Evolutionary conservation across 2,888 invertebrate species (phyloP).

Genomic region (Nemapogon koenigi): DNA sequence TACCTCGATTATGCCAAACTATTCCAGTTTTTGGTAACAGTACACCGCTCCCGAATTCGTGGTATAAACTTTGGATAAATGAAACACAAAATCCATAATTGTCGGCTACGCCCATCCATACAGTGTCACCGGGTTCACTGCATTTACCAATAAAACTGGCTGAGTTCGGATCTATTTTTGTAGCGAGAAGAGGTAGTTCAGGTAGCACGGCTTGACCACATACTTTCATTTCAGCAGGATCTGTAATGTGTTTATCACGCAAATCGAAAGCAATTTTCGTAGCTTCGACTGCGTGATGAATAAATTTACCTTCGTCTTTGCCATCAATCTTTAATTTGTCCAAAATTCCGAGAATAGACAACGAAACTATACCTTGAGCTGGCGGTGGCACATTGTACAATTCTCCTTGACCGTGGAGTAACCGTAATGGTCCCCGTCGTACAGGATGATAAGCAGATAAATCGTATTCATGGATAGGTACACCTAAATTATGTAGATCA

Average conservation of each 20-base stretch:
- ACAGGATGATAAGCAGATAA: conserved; percentile 34
- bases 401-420: conserved; percentile 36
- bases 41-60: conserved; percentile 40
- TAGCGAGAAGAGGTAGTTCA: conserved; percentile 31
- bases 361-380: conserved; percentile 47
- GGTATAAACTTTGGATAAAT: conserved; percentile 48
- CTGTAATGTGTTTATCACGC: conserved; percentile 39
- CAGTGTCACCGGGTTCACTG: conserved; percentile 42
- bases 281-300: conserved; percentile 45
- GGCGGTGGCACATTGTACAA: conserved; percentile 47
- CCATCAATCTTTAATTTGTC: conserved; percentile 40
- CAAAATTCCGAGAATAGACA: conserved; percentile 40
- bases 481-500: conserved; percentile 34
- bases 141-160: conserved; percentile 25
- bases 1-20: conserved; percentile 48
- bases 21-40: conserved; percentile 47
- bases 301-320: conserved; percentile 37
- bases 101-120: conserved; percentile 55
- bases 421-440: conserved; percentile 34
- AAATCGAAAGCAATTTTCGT: conserved; percentile 36
- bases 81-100: conserved; percentile 48
- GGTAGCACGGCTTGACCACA: conserved; percentile 32
- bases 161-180: conserved; percentile 27
- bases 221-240: conserved; percentile 38
- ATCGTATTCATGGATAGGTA: conserved; percentile 43